A percentile compares a stretch with the other conserved stretches of the same genome.
Conservation (phyloP, 2,888 invertebrate genomes). For the Leucozona laternaria region DNA sequence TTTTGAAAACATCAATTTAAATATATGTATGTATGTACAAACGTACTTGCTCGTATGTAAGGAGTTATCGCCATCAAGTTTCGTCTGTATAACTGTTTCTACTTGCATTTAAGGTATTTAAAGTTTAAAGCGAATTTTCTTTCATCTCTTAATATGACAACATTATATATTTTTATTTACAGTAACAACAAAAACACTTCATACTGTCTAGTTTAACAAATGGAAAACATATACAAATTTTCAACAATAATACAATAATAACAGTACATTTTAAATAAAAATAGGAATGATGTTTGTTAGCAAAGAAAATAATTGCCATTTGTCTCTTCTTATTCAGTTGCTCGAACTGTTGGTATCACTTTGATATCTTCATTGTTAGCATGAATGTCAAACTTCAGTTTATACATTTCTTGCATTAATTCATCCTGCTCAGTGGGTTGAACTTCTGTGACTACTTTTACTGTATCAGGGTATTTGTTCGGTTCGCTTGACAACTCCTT, state of each 20-base stretch:
- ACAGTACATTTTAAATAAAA: conserved; percentile 39
- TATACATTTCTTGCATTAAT: conserved; percentile 79
- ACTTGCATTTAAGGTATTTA: conserved; percentile 7
- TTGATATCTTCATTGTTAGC: conserved; percentile 79
- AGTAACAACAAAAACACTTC: conserved; percentile 32
- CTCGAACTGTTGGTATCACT: conserved; percentile 79
- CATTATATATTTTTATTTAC: conserved; percentile 58
- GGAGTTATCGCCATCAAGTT: too few species aligned
- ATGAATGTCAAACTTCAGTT: conserved; percentile 82
- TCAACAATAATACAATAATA: conserved; percentile 58
- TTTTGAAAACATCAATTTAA: too few species aligned
- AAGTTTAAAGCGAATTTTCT: not conserved
- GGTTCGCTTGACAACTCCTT: conserved; percentile 81
- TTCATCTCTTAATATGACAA: conserved; percentile 25
- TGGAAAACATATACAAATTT: conserved; percentile 32
- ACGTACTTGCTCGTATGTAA: too few species aligned
- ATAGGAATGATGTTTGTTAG: conserved; percentile 52
- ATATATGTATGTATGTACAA: too few species aligned
- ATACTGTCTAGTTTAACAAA: conserved; percentile 35
- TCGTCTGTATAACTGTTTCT: too few species aligned
- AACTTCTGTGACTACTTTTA: conserved; percentile 78
- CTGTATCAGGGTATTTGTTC: conserved; percentile 82
- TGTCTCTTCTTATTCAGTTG: conserved; percentile 54
- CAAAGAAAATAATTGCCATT: conserved; percentile 15
- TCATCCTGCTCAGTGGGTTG: conserved; percentile 71